Evolutionary conservation across 2,797 vertebrate genomes (phyloP), one percentile per base, ranked within the genome.

Genomic region (Gymnothorax reevesii): DNA sequence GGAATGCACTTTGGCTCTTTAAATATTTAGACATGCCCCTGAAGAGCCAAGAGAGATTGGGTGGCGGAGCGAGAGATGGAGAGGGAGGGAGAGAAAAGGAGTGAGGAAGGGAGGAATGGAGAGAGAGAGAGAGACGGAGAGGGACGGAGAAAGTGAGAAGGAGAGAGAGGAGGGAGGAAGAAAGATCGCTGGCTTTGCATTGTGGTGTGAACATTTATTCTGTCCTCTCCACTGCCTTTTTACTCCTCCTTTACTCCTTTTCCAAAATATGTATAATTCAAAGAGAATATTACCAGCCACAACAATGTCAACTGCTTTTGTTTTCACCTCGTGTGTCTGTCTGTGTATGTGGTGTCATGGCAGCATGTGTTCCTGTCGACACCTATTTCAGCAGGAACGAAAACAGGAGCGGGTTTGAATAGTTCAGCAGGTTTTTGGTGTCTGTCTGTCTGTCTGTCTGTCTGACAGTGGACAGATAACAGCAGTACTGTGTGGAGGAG

Each of bases 221-320:
- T 27, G 85, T 91, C 91, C 93, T 88, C 90, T 92, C 87, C 57
- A 90, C 91, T 92, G 94, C 95, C 73, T 60, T 10, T 9, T 60
- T 2, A 60, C 17, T 91, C 95, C 95, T 84, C 93, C 93, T 93
- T 95, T 95, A 95, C 91, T 93, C 89, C 87, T 89, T 87, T 83
- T 87, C 85, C 83, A 89, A 88, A 90, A 90, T 90, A 89, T 88
- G 87, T 77, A 69, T 66, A 49, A 82, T 59, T 80, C 89, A 92
- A 91, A 93, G 91, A 91, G 93, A 93, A 94, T 92, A 93, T 92
- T 92, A 93, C 94, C 93, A 42, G 33, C 33, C 33, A 42, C 33
- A 42, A 42, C 33, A 42, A 42, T 42, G 33, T 42, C 33, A 4
- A 64, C 62, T 64, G 62, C 15, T 17, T 94, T 93, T 91, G 93